phyloP scores from a whole-genome alignment of 1,140 invertebrate species.

The Eupeodes corollae region DNA sequence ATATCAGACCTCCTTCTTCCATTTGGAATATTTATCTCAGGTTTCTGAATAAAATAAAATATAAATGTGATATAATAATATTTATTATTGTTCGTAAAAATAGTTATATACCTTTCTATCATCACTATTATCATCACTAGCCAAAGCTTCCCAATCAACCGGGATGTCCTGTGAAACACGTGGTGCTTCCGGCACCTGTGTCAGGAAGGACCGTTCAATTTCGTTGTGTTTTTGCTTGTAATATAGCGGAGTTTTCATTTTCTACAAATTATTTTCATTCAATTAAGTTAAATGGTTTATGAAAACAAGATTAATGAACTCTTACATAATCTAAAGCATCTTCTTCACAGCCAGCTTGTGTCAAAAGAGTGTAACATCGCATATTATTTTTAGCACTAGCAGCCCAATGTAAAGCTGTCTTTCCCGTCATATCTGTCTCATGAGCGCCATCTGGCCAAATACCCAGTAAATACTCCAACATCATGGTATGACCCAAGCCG shows the following conservation, averaged over 20 bases:
- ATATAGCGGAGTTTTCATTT: constrained; percentile 66
- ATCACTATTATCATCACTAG: constrained; percentile 18
- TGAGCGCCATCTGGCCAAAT: constrained; percentile 56
- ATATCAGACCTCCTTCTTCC: constrained; percentile 11
- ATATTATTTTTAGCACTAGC: constrained; percentile 61
- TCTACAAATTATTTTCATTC: constrained; percentile 43
- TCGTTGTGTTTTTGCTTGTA: constrained; percentile 64
- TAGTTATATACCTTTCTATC: constrained; percentile 12
- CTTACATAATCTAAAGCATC: constrained; percentile 70
- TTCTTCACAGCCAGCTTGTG: constrained; percentile 65
- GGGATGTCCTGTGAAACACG: constrained; percentile 54
- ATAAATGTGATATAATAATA: neutral
- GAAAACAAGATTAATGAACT: neutral
- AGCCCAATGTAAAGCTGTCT: constrained; percentile 85
- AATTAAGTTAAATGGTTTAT: no score
- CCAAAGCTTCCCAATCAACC: constrained; percentile 54
- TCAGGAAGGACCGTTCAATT: constrained; percentile 55
- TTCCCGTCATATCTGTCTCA: constrained; percentile 64
- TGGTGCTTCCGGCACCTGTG: constrained; percentile 65
- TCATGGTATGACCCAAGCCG: constrained; percentile 60
- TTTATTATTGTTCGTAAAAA: no score
- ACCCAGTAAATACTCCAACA: constrained; percentile 60
- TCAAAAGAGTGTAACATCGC: constrained; percentile 58
- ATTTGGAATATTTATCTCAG: constrained; percentile 18
- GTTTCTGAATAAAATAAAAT: constrained; percentile 14